Base-by-base conservation (phyloP, 2,888 invertebrate genomes). In the Oxyteleia sp. region DNA sequence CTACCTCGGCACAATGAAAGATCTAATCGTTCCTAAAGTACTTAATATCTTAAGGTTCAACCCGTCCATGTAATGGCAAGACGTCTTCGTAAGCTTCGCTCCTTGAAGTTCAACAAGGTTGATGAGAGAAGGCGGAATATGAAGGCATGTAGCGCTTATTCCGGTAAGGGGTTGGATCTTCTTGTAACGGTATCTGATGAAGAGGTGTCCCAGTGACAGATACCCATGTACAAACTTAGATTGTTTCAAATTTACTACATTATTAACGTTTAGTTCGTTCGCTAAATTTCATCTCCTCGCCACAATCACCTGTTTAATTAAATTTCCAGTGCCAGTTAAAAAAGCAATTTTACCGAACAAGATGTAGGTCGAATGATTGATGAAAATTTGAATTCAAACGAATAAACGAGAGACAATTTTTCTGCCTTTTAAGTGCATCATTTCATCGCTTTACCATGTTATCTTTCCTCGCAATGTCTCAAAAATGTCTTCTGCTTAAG, bases 11-110 rank as follows among this genome's bases (percentile, higher is more conserved):
- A 93, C 93, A 93, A 93, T 93, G 92, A 91, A 91, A 93, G 93
- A 93, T 93, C 93, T 93, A 93, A 93, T 93, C 93, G 92, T 89
- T 88, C 88, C 90, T 91, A 92, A 93, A 93, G 92, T 93, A 92
- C 93, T 93, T 93, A 93, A 93, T 93, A 93, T 93, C 93, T 92
- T 91, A 91, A 92, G 92, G 91, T 93, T 91, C 91, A 89, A 85
- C 88, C 55, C 84, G 82, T 74, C 71, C 79, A 49, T 85, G 87
- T 86, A 86, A 84, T 85, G 51, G 80, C 82, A 79, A 85, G 84
- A 84, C 81, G 47, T 45, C 55, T 72, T 84, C 47, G 82, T 84
- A 64, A 75, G 85, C 85, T 81, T 79, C 78, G 59, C 64, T 71
- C 43, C 45, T 57, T 66, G 23, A 53, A 71, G 72, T 84, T 81